Conservation (phyloP, 35 echinoderm and acorn worm genomes). For the Amphiura filiformis region DNA sequence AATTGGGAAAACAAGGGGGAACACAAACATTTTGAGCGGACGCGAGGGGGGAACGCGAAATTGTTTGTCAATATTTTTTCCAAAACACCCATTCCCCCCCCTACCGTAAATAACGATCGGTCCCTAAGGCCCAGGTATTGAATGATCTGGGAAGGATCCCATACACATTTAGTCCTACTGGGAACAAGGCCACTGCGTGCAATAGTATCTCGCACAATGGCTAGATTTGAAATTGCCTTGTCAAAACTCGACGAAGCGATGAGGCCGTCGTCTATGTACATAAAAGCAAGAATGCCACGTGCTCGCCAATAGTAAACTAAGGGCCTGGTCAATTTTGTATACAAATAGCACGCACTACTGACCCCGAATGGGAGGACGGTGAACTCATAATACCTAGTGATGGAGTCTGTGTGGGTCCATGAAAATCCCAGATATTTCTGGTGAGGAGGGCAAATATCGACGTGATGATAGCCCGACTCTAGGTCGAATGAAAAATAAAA, state of each 20-base stretch:
- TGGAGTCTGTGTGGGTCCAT: background rate
- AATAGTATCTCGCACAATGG: background rate
- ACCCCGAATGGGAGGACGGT: constrained; percentile 19
- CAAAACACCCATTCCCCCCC: too few species aligned
- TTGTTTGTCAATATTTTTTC: too few species aligned
- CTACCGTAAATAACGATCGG: too few species aligned
- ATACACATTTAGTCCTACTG: constrained; percentile 9
- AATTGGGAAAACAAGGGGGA: too few species aligned
- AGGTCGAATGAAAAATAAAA: constrained; percentile 24
- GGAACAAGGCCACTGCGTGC: background rate
- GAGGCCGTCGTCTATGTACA: constrained; percentile 34
- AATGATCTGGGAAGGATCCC: background rate
- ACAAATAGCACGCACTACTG: constrained; percentile 12
- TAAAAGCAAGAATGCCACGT: background rate
- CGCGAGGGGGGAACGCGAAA: too few species aligned
- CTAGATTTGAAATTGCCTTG: background rate
- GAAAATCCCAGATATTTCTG: constrained; percentile 33
- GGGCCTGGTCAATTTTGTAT: constrained; percentile 18
- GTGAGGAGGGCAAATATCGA: constrained; percentile 29
- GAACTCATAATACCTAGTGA: background rate
- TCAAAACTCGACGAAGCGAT: background rate
- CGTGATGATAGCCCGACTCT: constrained; percentile 25
- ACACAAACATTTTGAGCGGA: too few species aligned
- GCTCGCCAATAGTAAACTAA: constrained; percentile 16
- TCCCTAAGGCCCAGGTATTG: too few species aligned